Evolutionary conservation across 1,140 invertebrate species (phyloP), one percentile per base, ranked within the genome.

Genomic region (Trichogramma pretiosum): DNA sequence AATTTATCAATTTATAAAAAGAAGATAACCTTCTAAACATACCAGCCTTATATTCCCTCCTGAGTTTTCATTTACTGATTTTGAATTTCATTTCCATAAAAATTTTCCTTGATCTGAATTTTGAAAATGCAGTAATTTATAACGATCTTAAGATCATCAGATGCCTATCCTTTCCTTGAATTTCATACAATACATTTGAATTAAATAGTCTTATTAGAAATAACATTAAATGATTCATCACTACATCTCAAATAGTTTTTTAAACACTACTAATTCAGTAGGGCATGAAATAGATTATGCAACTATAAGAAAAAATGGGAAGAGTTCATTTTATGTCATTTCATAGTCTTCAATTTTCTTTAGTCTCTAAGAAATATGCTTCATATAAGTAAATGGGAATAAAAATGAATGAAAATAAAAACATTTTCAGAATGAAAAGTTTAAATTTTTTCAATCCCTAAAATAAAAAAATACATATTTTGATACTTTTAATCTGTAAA

Each of bases 1-100:
- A n/a, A n/a, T n/a, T 37, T 36, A 39, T 42, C 3, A 42, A 24
- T 39, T 39, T 30, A 34, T 46, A 38, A 46, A 53, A 59, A 56
- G 66, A 70, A 70, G 63, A 56, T 54, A 61, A 67, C 67, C 68
- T 72, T 63, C 69, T 68, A 62, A 70, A 67, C 68, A 50, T 64
- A 53, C 55, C 56, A 63, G 64, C 68, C 69, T 72, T 70, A 52
- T 66, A 68, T 69, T 70, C 68, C 68, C 67, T 68, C 67, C 67
- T 59, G 40, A 52, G 34, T 47, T 43, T 41, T 40, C 8, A n/a
- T 51, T 28, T 40, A 46, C 30, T 46, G 39, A 40, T 28, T 7
- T 28, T 11, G 11, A 28, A 11, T 11, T 28, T 11, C 11, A 34
- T 11, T 34, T 34, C n/a, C 16, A 11, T 34, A 11, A 5, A 34